phyloP scores from a whole-genome alignment of 1,140 invertebrate genomes.

The Conus ventricosus region DNA sequence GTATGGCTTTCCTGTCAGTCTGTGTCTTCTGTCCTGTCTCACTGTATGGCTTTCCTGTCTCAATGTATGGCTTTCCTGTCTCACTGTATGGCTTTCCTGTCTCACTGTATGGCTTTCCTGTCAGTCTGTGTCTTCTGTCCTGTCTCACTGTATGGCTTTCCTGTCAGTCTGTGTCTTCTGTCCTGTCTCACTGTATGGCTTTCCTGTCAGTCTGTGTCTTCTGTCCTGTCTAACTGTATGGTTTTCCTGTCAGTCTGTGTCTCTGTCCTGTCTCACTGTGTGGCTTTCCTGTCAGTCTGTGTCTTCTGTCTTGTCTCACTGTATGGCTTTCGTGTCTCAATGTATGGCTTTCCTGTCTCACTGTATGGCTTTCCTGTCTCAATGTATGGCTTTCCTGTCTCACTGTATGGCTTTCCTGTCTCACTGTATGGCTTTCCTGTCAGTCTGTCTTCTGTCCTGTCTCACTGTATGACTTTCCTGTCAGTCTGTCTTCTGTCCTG shows the following conservation, averaged over 20 bases:
- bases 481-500: too few species aligned
- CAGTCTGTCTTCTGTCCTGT: not conserved
- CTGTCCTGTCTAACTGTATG: not conserved
- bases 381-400: too few species aligned
- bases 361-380: too few species aligned
- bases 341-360: not conserved
- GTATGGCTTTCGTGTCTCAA: not conserved
- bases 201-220: not conserved
- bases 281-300: not conserved
- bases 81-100: not conserved
- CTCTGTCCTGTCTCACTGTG: not conserved
- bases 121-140: not conserved
- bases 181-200: not conserved
- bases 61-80: not conserved
- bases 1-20: not conserved
- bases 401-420: not conserved
- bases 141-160: not conserved
- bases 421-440: not conserved
- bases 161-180: not conserved
- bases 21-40: not conserved
- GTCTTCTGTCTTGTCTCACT: not conserved
- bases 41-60: not conserved
- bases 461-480: not conserved
- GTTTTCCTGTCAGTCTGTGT: too few species aligned
- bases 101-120: not conserved